These are phyloP conservation scores for Bufotes viridis DNA, from an alignment of 2,797 vertebrate species.

Conservation along the genomic window DNA sequence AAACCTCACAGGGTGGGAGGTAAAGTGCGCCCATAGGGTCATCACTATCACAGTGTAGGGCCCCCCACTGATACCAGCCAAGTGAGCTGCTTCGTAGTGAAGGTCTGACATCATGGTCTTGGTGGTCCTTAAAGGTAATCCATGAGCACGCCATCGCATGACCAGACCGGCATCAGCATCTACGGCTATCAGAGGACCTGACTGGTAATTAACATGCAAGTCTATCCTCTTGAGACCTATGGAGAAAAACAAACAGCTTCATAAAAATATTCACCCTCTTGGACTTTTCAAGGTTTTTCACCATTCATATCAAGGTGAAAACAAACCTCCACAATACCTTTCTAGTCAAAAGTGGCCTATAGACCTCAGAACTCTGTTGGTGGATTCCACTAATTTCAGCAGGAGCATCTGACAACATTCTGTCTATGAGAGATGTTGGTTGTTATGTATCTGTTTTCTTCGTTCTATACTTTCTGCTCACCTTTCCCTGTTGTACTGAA, in stretches of 20 bases:
- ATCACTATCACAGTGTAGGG: neutral
- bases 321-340: too few relatives aligned
- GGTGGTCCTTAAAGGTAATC: conserved; percentile 58
- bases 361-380: neutral
- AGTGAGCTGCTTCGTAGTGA: neutral
- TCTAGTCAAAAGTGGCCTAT: neutral
- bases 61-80: neutral
- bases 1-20: neutral
- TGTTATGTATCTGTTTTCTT: too few relatives aligned
- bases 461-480: too few relatives aligned
- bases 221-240: conserved; percentile 61
- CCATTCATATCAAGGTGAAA: too few relatives aligned
- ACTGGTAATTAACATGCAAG: conserved; percentile 52
- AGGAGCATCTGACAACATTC: neutral
- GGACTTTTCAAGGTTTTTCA: too few relatives aligned
- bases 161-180: conserved; percentile 30
- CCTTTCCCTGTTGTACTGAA: too few relatives aligned
- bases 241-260: neutral
- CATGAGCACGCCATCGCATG: conserved; percentile 65
- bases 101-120: conserved; percentile 52
- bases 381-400: neutral
- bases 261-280: too few relatives aligned
- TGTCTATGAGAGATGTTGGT: too few relatives aligned
- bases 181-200: conserved; percentile 65
- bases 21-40: neutral